Evolutionary conservation across 2,888 invertebrate genomes (phyloP).

Genomic region (Stenodera caucasica): DNA sequence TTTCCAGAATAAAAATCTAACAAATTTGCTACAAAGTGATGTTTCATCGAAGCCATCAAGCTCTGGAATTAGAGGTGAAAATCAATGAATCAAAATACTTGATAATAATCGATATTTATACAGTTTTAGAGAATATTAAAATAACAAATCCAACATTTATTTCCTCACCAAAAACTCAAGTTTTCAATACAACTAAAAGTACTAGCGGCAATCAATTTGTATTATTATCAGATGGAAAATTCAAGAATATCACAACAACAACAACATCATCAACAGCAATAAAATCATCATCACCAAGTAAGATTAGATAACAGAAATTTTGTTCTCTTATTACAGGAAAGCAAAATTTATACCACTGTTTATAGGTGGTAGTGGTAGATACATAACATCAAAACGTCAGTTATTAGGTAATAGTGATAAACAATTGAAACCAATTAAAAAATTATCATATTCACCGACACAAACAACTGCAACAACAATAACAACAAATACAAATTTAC

Average conservation of each 20-base stretch:
- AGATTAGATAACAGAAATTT: slow-evolving; percentile 14
- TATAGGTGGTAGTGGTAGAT: slow-evolving; percentile 44
- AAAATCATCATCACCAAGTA: slow-evolving; percentile 5
- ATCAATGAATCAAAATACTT: slow-evolving; percentile 2
- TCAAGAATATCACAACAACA: slow-evolving; percentile 36
- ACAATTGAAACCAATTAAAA: slow-evolving; percentile 39
- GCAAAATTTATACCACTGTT: slow-evolving; percentile 19
- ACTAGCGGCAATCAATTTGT: slow-evolving; percentile 44
- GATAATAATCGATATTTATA: slow-evolving; percentile 23
- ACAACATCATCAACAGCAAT: slow-evolving; percentile 6
- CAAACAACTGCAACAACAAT: neutral
- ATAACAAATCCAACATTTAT: slow-evolving; percentile 38
- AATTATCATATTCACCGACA: slow-evolving; percentile 30
- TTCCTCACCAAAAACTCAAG: slow-evolving; percentile 39
- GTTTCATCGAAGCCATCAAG: slow-evolving; percentile 37
- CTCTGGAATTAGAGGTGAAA: slow-evolving; percentile 47
- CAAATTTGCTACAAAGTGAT: slow-evolving; percentile 46
- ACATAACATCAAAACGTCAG: slow-evolving; percentile 51
- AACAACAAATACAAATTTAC: slow-evolving; percentile 36
- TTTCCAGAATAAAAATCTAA: slow-evolving; percentile 36
- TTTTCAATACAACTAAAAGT: slow-evolving; percentile 41
- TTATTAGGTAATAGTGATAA: slow-evolving; percentile 38
- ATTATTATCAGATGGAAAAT: slow-evolving; percentile 51
- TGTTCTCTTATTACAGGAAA: slow-evolving; percentile 4
- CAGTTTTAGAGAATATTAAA: slow-evolving; percentile 53